A percentile compares a stretch with the other conserved stretches of the same genome.
These are phyloP conservation scores for Halcyon leucocephala DNA, from an alignment of 2,797 vertebrate species.

Conservation along the genomic window DNA sequence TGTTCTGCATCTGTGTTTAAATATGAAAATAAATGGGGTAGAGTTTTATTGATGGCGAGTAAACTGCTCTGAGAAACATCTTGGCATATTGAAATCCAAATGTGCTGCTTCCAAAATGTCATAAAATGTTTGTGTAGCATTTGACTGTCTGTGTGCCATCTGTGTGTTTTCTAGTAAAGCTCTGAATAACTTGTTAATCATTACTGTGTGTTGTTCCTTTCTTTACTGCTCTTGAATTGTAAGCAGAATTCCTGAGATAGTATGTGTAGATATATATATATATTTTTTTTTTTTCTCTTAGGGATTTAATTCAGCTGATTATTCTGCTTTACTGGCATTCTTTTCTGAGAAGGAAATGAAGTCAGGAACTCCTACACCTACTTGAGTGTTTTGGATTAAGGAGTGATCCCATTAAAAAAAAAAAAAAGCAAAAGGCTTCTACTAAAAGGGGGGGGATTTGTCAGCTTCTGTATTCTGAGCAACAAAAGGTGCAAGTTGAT, in stretches of 20 bases:
- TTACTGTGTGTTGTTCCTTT: constrained; percentile 49
- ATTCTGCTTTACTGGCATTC: background rate
- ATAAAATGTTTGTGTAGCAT: constrained; percentile 29
- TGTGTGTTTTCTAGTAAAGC: constrained; percentile 59
- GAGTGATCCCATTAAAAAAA: background rate
- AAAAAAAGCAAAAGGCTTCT: background rate
- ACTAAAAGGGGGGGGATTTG: background rate
- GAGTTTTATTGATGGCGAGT: background rate
- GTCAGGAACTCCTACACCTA: background rate
- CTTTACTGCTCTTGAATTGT: background rate
- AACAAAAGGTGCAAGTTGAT: background rate
- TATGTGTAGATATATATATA: too few relatives aligned
- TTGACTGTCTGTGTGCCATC: constrained; percentile 65
- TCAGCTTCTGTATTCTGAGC: background rate
- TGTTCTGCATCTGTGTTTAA: background rate
- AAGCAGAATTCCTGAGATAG: background rate
- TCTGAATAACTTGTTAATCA: constrained; percentile 12
- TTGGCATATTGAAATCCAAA: constrained; percentile 28
- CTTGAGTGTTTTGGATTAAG: background rate
- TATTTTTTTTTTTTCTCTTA: background rate
- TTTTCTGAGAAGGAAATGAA: background rate
- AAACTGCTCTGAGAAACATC: constrained; percentile 38
- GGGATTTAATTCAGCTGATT: background rate
- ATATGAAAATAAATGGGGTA: background rate
- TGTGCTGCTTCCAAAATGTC: constrained; percentile 81